Evolutionary conservation across 2,797 vertebrate species (phyloP).

Genomic region (Pangasius macronema): DNA sequence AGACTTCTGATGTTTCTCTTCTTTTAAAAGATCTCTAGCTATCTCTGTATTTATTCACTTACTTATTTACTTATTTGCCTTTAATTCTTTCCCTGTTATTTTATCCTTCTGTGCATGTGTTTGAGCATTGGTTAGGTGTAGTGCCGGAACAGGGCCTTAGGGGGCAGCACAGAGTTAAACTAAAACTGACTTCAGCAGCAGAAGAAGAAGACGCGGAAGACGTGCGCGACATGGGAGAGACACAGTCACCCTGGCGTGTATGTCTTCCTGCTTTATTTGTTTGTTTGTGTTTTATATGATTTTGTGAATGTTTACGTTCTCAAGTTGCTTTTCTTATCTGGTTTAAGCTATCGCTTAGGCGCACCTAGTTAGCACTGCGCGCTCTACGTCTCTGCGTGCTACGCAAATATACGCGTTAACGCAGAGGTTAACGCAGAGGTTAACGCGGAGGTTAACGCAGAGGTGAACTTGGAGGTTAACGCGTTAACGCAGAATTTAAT

Average conservation of each 20-base stretch:
- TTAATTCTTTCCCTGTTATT: not conserved
- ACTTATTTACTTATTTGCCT: not conserved
- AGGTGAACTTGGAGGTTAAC: not conserved
- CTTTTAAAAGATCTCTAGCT: not conserved
- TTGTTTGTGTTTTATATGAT: not conserved
- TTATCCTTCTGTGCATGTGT: not conserved
- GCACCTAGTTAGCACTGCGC: not conserved
- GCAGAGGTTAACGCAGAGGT: too few relatives aligned
- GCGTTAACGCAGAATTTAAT: not conserved
- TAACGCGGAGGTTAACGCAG: too few relatives aligned
- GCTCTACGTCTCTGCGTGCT: not conserved
- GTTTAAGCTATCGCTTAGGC: not conserved
- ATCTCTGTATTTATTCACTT: not conserved
- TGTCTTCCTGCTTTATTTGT: not conserved
- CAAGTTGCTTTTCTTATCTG: not conserved
- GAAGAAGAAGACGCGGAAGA: conserved; percentile 12
- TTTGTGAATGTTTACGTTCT: not conserved
- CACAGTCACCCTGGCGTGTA: conserved; percentile 11
- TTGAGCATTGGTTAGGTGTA: not conserved
- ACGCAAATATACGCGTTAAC: not conserved
- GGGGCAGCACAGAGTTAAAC: not conserved
- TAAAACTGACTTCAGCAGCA: not conserved
- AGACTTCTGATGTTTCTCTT: not conserved
- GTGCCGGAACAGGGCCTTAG: not conserved
- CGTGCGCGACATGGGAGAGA: not conserved